Conservation (phyloP, 2,797 vertebrate species). For the Acipenser ruthenus region DNA sequence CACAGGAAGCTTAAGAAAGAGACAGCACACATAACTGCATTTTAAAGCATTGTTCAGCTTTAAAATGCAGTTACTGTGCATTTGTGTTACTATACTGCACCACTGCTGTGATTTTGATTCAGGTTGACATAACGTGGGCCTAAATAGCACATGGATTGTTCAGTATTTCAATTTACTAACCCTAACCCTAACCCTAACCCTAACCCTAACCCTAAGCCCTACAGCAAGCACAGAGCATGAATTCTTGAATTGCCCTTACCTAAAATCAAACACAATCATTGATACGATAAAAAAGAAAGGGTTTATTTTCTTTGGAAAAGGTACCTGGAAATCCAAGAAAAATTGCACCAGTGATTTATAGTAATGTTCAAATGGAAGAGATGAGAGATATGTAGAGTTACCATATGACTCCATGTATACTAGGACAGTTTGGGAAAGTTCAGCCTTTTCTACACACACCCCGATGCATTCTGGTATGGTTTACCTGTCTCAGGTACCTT, state of each 20-base stretch:
- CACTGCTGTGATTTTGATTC: conserved; percentile 16
- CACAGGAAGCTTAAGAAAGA: conserved; percentile 15
- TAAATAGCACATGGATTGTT: conserved; percentile 16
- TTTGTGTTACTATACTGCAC: conserved; percentile 12
- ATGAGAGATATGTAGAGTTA: not conserved
- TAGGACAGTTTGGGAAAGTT: no score
- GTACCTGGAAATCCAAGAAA: not conserved
- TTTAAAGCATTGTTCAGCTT: conserved; percentile 21
- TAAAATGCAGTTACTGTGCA: not conserved
- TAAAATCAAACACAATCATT: conserved; percentile 10
- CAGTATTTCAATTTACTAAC: conserved; percentile 19
- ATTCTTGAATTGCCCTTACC: conserved; percentile 6
- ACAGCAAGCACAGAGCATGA: conserved; percentile 16
- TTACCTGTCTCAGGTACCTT: no score
- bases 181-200: no score
- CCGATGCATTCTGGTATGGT: no score
- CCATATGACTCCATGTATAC: no score
- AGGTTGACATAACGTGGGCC: conserved; percentile 22
- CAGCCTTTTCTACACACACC: no score
- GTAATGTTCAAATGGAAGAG: not conserved
- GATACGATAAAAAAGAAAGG: conserved; percentile 8
- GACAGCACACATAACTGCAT: conserved; percentile 19
- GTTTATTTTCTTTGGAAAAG: not conserved
- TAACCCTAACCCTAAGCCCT: not conserved
- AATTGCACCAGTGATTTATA: conserved; percentile 5